Base-by-base conservation (phyloP, 92 coral and sea anemone genomes). In the Palythoa grandis region DNA sequence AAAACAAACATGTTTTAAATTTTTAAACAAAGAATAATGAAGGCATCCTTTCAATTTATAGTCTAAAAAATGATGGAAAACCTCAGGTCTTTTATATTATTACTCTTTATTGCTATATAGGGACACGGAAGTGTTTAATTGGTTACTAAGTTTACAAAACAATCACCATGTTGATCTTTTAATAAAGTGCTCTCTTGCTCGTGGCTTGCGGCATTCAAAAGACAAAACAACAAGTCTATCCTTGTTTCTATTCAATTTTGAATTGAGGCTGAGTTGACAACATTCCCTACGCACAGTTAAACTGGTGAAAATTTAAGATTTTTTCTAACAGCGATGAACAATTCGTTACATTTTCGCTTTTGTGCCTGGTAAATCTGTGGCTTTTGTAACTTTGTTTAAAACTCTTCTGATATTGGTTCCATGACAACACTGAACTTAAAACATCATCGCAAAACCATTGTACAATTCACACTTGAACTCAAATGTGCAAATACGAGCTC, bases 371-470 rank as follows among this genome's bases (percentile, higher is more conserved):
- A 15, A 11, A 52, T 35, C 16, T 70, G 22, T 22, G 11, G 40
- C 79, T 75, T 75, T 50, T 75, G 79, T 75, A 39, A 23, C 52
- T 19, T 25, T 23, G 8, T 75, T 75, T 52, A 79, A 85, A 43
- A 43, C 0, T 43, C 50, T 89, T 86, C 79, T 79, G 53, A 76
- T 66, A 82, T 74, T 70, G 66, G 38, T 90, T 24, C 87, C 83
- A 80, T 86, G 63, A 87, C 83, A 86, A 86, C 92, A 74, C 78
- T n/a, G 16, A 50, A 48, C 35, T 68, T 68, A 19, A 8, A 16
- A 37, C 78, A 19, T 74, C 53, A 38, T 20, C 47, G 15, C 78
- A 9, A 52, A 16, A 52, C 48, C 61, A 11, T 75, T 52, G 23
- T 75, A 54, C 61, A 35, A 75, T 52, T 11, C n/a, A 8, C 25